Evolutionary conservation across 2,888 invertebrate species (phyloP), one percentile per base, ranked within the genome.

Genomic region (Eurois occulta): DNA sequence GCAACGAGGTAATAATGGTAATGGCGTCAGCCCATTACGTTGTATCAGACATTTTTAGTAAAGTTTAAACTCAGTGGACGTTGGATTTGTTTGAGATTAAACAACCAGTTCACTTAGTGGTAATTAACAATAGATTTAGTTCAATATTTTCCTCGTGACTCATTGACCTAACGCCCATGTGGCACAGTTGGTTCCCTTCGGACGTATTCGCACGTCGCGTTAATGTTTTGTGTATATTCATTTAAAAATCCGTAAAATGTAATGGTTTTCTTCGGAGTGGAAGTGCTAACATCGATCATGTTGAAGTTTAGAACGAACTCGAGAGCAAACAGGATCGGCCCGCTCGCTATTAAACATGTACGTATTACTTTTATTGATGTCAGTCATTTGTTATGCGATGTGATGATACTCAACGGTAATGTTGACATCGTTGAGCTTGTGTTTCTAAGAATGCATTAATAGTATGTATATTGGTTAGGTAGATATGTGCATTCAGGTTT

Each of bases 111-210:
- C 89, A 91, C 87, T 92, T 87, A 90, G 89, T 90, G 89, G 93
- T 94, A 93, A 95, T 94, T 94, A 94, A 93, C 93, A 92, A 92
- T 91, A 90, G 90, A 92, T 94, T 94, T 93, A 89, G 90, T 91
- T 85, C 90, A 92, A 93, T 92, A 92, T 96, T 96, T 96, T 95
- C 96, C 96, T 96, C 85, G 90, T 95, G 95, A 95, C 89, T 95
- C 95, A 95, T 89, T 87, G 77, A 84, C 77, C 75, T 81, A 74
- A 85, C 77, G 87, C 60, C 74, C 81, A 78, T 84, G 78, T 78
- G 80, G 73, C 86, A 81, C 90, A 91, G 90, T 90, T 82, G 84
- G 86, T 85, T 83, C 81, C 78, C 70, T 46, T 69, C 82, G 48
- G 52, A 79, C 77, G 81, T 67, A 84, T 80, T 74, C 67, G 66